Evolutionary conservation across 2,797 vertebrate genomes (phyloP).

Genomic region (Yasuhikotakia modesta): DNA sequence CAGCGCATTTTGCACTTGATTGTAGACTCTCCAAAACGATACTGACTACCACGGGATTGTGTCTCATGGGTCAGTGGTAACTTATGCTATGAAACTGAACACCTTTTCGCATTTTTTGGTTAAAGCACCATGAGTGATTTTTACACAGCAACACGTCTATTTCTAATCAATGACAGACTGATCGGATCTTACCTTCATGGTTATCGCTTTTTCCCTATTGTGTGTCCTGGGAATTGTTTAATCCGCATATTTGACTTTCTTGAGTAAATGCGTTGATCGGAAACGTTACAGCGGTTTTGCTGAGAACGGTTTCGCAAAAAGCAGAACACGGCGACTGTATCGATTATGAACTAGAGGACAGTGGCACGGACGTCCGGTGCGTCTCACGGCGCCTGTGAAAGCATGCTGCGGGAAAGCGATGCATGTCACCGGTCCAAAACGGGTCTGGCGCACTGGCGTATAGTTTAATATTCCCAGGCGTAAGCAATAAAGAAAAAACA

Average conservation of each 20-base stretch:
- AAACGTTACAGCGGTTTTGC: conserved; percentile 19
- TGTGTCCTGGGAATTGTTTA: conserved; percentile 42
- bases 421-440: conserved; percentile 13
- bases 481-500: conserved; percentile 41
- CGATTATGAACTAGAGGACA: conserved; percentile 56
- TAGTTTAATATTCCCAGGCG: conserved; percentile 44
- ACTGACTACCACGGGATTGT: conserved; percentile 1
- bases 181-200: conserved; percentile 72
- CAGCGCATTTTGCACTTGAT: conserved; percentile 66
- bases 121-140: conserved; percentile 8
- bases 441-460: conserved; percentile 23
- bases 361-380: conserved; percentile 62
- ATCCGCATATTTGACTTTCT: conserved; percentile 36
- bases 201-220: conserved; percentile 54
- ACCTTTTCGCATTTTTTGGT: background rate
- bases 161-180: background rate
- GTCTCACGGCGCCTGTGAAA: conserved; percentile 17
- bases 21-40: conserved; percentile 49
- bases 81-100: conserved; percentile 19
- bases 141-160: conserved; percentile 21
- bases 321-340: conserved; percentile 49
- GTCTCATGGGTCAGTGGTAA: conserved; percentile 2
- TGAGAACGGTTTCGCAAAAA: conserved; percentile 32
- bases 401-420: conserved; percentile 28
- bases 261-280: conserved; percentile 45